Base-by-base conservation (phyloP, 2,797 vertebrate genomes). In the Peromyscus nudipes region DNA sequence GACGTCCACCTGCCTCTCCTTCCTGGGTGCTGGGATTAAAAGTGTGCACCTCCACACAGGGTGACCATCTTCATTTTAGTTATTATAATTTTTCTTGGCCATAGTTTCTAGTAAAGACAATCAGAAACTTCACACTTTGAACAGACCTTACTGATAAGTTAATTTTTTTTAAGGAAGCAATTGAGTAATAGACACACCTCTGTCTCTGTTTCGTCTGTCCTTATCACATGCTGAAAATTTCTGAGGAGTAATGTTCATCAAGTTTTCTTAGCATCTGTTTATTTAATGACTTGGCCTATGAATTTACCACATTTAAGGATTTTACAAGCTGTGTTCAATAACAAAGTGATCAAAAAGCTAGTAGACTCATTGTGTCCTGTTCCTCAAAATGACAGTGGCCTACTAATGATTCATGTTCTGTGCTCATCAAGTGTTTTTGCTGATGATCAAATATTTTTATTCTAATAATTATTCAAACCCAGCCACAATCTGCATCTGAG, bases 381-480 rank as follows among this genome's bases (percentile, higher is more conserved):
- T 85, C 77, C 25, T 57, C 46, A 82, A 69, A 84, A 62, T 71
- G 90, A 77, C 64, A 57, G 67, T 92, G 52, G 75, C 10, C 49
- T 40, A 13, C 27, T 55, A 62, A 81, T 11, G 37, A 8, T 37
- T 62, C 13, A 76, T 76, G 34, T 64, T 91, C 40, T 73, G 6
- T 93, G 80, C 40, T 43, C 46, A 85, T 85, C 65, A 75, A 96
- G 19, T 94, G 49, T 52, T 85, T 86, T 87, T 91, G 67, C 81
- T 81, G 89, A 29, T 89, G 62, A 86, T 82, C 83, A 93, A 80
- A 82, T 92, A 89, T 95, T 97, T 97, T 97, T 92, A 92, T 85
- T 96, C 91, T 96, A 82, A 93, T 96, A 96, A 97, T 95, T 88
- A 96, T 96, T 94, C 91, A 98, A 80, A 96, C 64, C 62, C 52